These are phyloP conservation scores for Sycobia sp. DNA, from an alignment of 1,140 invertebrate species.

Conservation along the genomic window DNA sequence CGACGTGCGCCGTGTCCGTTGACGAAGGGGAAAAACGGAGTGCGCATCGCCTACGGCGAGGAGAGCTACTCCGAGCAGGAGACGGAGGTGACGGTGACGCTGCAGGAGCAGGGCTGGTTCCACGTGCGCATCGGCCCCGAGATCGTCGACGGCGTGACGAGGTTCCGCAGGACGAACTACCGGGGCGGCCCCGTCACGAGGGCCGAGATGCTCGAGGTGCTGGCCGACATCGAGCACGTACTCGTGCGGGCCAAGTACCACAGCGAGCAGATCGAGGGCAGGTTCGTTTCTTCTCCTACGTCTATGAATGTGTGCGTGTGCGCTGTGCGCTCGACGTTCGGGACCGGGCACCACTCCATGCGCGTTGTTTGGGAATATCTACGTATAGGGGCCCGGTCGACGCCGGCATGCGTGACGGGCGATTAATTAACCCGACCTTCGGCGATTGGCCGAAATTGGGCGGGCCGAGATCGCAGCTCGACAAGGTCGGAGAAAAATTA, in stretches of 20 bases:
- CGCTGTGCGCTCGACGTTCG: too few species aligned
- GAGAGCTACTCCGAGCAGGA: slow-evolving; percentile 66
- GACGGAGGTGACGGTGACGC: slow-evolving; percentile 66
- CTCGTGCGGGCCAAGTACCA: slow-evolving; percentile 91
- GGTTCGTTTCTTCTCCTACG: slow-evolving; percentile 52
- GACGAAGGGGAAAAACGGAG: slow-evolving; percentile 70
- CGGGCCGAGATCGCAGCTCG: too few species aligned
- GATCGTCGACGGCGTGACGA: slow-evolving; percentile 66
- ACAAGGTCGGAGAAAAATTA: too few species aligned
- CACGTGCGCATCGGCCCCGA: slow-evolving; percentile 64
- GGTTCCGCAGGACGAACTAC: slow-evolving; percentile 65
- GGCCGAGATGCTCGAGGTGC: slow-evolving; percentile 80
- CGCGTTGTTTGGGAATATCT: too few species aligned
- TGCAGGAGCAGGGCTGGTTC: slow-evolving; percentile 78
- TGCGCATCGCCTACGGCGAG: slow-evolving; percentile 75
- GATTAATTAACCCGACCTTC: too few species aligned
- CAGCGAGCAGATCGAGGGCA: slow-evolving; percentile 90
- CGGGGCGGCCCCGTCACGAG: slow-evolving; percentile 71
- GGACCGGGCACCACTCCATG: too few species aligned
- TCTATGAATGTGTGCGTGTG: too few species aligned
- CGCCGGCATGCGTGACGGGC: too few species aligned
- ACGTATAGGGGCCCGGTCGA: too few species aligned
- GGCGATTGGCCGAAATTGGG: too few species aligned
- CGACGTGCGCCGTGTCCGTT: too few species aligned
- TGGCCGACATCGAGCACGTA: slow-evolving; percentile 80